Evolutionary conservation across 2,113 vertebrate species (phyloP), one percentile per base, ranked within the genome.

Genomic region (Fukomys damarensis): DNA sequence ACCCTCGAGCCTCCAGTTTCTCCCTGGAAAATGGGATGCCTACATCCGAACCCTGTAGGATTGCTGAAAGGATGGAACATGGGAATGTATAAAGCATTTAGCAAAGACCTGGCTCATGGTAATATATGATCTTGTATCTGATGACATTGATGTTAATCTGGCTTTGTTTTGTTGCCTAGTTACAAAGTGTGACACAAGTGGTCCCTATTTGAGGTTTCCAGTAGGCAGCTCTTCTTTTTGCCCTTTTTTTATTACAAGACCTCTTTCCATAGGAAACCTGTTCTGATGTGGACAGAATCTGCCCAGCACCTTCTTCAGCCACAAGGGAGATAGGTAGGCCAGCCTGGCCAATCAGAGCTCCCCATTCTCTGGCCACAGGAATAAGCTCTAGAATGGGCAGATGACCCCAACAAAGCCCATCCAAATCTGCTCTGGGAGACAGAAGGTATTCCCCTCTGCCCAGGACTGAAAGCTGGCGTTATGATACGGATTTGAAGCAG

Each of bases 181-280:
- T 56, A 83, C 41, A 54, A 89, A 93, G 28, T 20, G 1, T 24
- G 24, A 19, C 16, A 7, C 16, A 63, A 89, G 41, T 26, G 11
- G 32, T 32, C 89, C 26, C 46, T 46, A 10, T n/a, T 19, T 41
- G 24, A 80, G 65, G 11, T 77, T 80, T 85, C 49, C 68, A 85
- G 41, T 13, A 72, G n/a, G 63, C 59, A 89, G 43, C 26, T 72
- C 35, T 85, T 56, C 43, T 7, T 93, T 65, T 65, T 56, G 35
- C 19, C 72, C n/a, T 92, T 86, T 58, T 74, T 56, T 56, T 41
- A 82, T 12, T 26, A 13, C 13, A 81, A 28, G 52, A 52, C 24
- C 58, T 87, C 56, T 95, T 95, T 86, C 65, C 46, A 30, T 43
- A 13, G 41, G n/a, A 97, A 95, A 81, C 7, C 24, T 70, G 94